These are phyloP conservation scores for Caracal caracal DNA, from an alignment of 2,113 vertebrate genomes.

Conservation along the genomic window DNA sequence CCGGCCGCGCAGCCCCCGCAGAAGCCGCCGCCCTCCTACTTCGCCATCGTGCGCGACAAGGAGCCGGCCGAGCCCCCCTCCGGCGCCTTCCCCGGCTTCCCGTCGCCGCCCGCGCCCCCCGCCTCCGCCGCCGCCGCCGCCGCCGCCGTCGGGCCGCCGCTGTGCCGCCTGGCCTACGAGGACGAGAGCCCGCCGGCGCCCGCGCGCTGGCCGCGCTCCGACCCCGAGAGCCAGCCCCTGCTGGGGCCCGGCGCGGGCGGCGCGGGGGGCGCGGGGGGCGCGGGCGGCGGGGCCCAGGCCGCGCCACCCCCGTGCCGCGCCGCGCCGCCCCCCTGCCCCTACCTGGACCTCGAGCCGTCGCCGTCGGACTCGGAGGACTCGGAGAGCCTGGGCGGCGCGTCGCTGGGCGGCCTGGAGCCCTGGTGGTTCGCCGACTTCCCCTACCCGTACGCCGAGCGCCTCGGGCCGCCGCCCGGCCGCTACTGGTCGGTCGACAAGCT, in stretches of 20 bases:
- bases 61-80: slow-evolving; percentile 85
- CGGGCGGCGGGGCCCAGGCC: slow-evolving; percentile 71
- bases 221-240: slow-evolving; percentile 79
- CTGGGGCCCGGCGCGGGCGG: slow-evolving; percentile 62
- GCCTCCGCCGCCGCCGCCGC: slow-evolving; percentile 81
- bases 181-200: slow-evolving; percentile 81
- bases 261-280: slow-evolving; percentile 6
- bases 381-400: slow-evolving; percentile 83
- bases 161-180: slow-evolving; percentile 86
- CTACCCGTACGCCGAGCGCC: slow-evolving; percentile 92
- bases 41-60: slow-evolving; percentile 88
- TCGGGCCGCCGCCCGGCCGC: slow-evolving; percentile 87
- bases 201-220: slow-evolving; percentile 76
- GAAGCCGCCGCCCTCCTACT: slow-evolving; percentile 85
- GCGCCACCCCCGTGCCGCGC: slow-evolving; percentile 85
- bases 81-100: slow-evolving; percentile 84
- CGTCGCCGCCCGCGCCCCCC: slow-evolving; percentile 84
- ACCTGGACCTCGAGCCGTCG: slow-evolving; percentile 87
- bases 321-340: slow-evolving; percentile 87
- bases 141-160: slow-evolving; percentile 81
- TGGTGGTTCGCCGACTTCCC: slow-evolving; percentile 89
- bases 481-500: slow-evolving; percentile 96
- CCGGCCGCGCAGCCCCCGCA: slow-evolving; percentile 85
- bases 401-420: slow-evolving; percentile 83
- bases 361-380: slow-evolving; percentile 89